A percentile compares a stretch with the other conserved stretches of the same genome.
Conservation (phyloP, 2,888 invertebrate species). For the Dorcus hopei region DNA sequence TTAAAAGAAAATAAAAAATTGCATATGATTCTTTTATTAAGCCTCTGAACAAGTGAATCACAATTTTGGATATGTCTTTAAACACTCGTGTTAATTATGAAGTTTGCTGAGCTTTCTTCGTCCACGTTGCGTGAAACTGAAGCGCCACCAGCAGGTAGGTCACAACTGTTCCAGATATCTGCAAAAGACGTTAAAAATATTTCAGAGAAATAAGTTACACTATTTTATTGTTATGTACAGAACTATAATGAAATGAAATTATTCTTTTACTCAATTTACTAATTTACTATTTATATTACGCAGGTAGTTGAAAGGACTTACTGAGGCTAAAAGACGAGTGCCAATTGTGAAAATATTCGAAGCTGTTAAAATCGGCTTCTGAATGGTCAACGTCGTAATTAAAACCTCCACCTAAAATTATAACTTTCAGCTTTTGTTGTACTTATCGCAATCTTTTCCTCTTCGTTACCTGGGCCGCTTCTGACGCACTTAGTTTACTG, state of each 20-base stretch:
- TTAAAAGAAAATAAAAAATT: too few relatives aligned
- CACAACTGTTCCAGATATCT: conserved; percentile 9
- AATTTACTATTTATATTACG: too few relatives aligned
- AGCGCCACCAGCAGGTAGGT: conserved; percentile 9
- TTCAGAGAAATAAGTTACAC: too few relatives aligned
- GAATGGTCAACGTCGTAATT: conserved; percentile 3
- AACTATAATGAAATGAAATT: too few relatives aligned
- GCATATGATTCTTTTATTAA: too few relatives aligned
- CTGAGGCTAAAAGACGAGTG: conserved; percentile 5
- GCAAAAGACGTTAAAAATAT: neutral
- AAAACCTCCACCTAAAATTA: neutral
- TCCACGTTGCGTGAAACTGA: conserved; percentile 8
- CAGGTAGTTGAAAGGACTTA: neutral
- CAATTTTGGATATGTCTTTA: too few relatives aligned
- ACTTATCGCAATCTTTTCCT: too few relatives aligned
- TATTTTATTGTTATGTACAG: too few relatives aligned
- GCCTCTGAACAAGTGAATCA: too few relatives aligned
- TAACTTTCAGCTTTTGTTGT: neutral
- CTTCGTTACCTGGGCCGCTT: neutral
- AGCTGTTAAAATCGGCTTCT: conserved; percentile 2
- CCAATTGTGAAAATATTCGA: conserved; percentile 8
- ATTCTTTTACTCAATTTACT: neutral
- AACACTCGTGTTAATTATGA: too few relatives aligned
- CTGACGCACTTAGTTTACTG: neutral
- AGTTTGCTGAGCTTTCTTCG: neutral